Evolutionary conservation across 2,113 vertebrate genomes (phyloP).

Genomic region (Montifringilla adamsi): DNA sequence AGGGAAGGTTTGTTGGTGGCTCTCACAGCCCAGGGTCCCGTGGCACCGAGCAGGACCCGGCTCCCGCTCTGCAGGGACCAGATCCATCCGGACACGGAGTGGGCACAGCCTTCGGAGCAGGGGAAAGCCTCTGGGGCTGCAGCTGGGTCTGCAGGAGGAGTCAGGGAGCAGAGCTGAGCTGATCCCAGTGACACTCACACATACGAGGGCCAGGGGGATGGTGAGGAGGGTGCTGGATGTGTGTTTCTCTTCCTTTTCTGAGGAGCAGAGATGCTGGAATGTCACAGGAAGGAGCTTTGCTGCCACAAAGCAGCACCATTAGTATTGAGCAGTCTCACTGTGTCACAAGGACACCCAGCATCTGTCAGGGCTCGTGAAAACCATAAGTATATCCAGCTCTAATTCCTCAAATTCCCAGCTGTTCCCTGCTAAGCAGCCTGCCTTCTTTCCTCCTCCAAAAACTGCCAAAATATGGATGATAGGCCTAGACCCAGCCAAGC

Average conservation of each 20-base stretch:
- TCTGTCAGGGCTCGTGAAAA: slow-evolving; percentile 3
- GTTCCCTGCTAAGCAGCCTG: slow-evolving; percentile 12
- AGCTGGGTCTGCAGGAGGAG: not conserved
- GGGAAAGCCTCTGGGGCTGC: not conserved
- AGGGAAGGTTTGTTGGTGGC: slow-evolving; percentile 39
- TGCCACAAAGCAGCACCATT: not conserved
- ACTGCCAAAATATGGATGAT: not conserved
- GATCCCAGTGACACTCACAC: not conserved
- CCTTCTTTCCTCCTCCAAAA: not conserved
- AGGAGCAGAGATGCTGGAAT: not conserved
- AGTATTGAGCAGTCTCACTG: not conserved
- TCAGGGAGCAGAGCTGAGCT: not conserved
- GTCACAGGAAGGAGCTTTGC: not conserved
- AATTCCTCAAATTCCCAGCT: not conserved
- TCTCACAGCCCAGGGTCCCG: not conserved
- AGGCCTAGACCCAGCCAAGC: slow-evolving; percentile 18
- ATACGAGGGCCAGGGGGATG: accelerated
- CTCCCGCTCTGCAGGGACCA: not conserved
- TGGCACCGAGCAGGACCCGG: not conserved
- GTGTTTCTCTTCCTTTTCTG: not conserved
- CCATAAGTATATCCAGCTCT: not conserved
- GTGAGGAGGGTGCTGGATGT: not conserved
- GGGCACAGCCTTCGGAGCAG: not conserved
- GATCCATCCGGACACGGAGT: accelerated
- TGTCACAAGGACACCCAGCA: not conserved